Evolutionary conservation across 2,113 vertebrate species (phyloP), one percentile per base, ranked within the genome.

Genomic region (Syngnathus scovelli): DNA sequence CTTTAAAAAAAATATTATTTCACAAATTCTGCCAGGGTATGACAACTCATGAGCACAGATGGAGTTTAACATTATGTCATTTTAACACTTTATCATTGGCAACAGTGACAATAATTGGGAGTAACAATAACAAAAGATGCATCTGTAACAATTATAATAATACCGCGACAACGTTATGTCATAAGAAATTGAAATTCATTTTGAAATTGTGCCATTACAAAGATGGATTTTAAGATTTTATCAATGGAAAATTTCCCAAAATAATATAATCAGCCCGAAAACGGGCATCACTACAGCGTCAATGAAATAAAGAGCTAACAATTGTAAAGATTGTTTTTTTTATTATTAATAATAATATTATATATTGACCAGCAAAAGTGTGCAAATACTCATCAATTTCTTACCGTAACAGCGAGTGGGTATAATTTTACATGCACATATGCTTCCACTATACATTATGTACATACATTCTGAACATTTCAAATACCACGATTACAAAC

Each of bases 401-500:
- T 62, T 51, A 79, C 70, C 79, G 84, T 70, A 79, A 80, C 78
- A 80, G 78, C 67, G 71, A 74, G 83, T 75, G 23, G 64, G 68
- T 77, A 61, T 78, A 70, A 80, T 87, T 85, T 82, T 85, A 80
- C 89, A 91, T 91, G 89, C 89, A 90, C 79, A 80, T 58, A 73
- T 74, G 75, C 68, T 67, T 73, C 78, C 67, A 80, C 69, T 82
- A 67, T 80, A 88, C 78, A 85, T 65, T 85, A 88, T 89, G 65
- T 88, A 89, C 89, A 89, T 76, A 83, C 79, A 81, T 80, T 77
- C 38, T 78, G 74, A 71, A 79, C 75, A 77, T 67, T 67, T 75
- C 44, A 61, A 82, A 82, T 74, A 87, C 80, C 78, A 75, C 75
- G 74, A 74, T 81, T 75, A 82, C 84, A 87, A 84, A 83, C 78